Evolutionary conservation across 2,888 invertebrate genomes (phyloP), one percentile per base, ranked within the genome.

Genomic region (Auanema freiburgensis): DNA sequence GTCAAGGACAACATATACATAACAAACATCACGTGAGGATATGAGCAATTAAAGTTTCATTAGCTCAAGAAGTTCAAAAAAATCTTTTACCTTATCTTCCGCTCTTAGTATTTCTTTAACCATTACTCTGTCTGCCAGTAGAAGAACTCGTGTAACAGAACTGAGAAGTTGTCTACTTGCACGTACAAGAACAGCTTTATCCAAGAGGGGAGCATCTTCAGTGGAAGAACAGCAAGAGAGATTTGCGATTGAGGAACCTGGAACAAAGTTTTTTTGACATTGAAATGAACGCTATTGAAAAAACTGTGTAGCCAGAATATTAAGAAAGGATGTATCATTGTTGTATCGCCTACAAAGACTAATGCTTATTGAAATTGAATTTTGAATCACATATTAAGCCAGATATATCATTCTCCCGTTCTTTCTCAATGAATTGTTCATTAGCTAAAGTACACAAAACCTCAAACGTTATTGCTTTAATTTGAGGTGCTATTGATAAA

Each of bases 111-210:
- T 89, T 86, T 98, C 95, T 83, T 95, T 93, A 63, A 98, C 95
- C 55, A 97, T 92, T 65, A 97, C 94, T 85, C 94, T 92, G 87
- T 98, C 98, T 12, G 97, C 97, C 77, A 98, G 88, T 64, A 98
- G 88, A 59, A 98, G 89, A 61, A 98, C 96, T 83, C 93, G 88
- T 57, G 97, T 98, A 76, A 98, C 93, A 63, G 95, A 92, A 54
- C 92, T 92, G 64, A 98, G 88, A 58, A 98, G 89, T 82, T 93
- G 92, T 78, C 95, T 89, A 67, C 95, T 93, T 57, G 96, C 93
- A 77, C 93, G 88, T 69, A 96, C 91, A 87, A 98, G 71, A 12
- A 78, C 76, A n/a, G 76, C 65, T 59, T 69, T 63, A 33, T 58
- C 57, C 51, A 60, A 42, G 12, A 64, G 55, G 44, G 53, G 41